Percentiles rank a stretch among this genome's conserved stretches.
phyloP scores from a whole-genome alignment of 2,888 invertebrate species.

The Drosophila borealis region DNA sequence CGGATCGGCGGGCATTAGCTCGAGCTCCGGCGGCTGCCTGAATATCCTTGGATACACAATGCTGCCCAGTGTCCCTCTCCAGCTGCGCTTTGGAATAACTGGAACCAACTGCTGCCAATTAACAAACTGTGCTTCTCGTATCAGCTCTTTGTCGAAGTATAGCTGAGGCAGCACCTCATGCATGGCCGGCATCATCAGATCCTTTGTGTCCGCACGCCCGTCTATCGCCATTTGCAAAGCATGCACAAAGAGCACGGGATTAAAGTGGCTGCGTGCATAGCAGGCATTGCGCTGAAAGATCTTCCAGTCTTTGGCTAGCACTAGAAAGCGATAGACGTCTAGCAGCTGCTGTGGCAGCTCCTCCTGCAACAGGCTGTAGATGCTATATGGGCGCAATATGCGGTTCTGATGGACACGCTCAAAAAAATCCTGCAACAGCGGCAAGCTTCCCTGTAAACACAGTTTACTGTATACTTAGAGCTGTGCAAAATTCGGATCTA shows the following conservation, averaged over 20 bases:
- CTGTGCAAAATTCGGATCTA: background rate
- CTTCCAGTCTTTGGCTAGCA: constrained; percentile 86
- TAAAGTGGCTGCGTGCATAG: constrained; percentile 89
- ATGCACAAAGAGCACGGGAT: constrained; percentile 90
- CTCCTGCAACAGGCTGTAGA: constrained; percentile 54
- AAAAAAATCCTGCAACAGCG: constrained; percentile 49
- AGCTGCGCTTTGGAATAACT: constrained; percentile 32
- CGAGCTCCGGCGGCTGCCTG: background rate
- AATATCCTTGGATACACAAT: constrained; percentile 8
- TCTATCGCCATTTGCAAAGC: constrained; percentile 88
- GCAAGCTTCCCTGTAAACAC: constrained; percentile 44
- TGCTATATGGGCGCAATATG: constrained; percentile 55
- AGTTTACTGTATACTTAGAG: background rate
- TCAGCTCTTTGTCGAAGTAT: constrained; percentile 87
- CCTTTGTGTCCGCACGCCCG: constrained; percentile 88
- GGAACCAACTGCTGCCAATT: constrained; percentile 60
- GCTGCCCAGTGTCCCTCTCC: constrained; percentile 37
- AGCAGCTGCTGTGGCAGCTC: constrained; percentile 60
- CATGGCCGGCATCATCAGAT: constrained; percentile 89
- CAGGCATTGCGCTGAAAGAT: constrained; percentile 86
- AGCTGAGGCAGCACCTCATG: constrained; percentile 91
- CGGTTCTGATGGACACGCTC: constrained; percentile 39
- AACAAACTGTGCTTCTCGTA: constrained; percentile 53
- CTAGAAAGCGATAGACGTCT: constrained; percentile 65
- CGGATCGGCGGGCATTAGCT: constrained; percentile 33